Evolutionary conservation across 2,888 invertebrate genomes (phyloP).

Genomic region (Emmelina monodactyla): DNA sequence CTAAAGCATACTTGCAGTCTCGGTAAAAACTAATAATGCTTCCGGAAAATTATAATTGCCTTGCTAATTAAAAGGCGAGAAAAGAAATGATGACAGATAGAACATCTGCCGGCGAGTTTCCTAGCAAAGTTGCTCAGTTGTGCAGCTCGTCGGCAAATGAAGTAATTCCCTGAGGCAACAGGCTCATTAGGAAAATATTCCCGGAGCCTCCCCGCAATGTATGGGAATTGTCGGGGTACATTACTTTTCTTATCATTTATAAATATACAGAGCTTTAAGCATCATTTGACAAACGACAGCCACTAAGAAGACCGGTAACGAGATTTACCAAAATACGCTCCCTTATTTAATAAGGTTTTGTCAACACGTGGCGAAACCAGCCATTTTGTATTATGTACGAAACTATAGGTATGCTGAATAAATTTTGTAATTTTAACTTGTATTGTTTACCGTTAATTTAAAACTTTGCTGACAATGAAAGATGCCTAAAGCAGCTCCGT

Average conservation of each 20-base stretch:
- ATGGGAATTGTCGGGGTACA: slow-evolving; percentile 22
- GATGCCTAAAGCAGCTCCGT: background rate
- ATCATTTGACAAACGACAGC: too few species aligned
- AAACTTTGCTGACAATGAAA: background rate
- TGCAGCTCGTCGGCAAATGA: slow-evolving; percentile 45
- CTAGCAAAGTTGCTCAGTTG: slow-evolving; percentile 28
- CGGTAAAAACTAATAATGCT: too few species aligned
- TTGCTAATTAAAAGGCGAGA: slow-evolving; percentile 27
- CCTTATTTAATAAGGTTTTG: too few species aligned
- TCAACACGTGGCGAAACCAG: too few species aligned
- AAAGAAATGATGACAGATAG: slow-evolving; percentile 39
- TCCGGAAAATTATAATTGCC: slow-evolving; percentile 14
- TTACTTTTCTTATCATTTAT: slow-evolving; percentile 15
- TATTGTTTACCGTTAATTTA: too few species aligned
- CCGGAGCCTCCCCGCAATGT: slow-evolving; percentile 24
- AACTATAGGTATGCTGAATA: too few species aligned
- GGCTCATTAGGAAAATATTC: slow-evolving; percentile 42
- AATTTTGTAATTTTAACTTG: too few species aligned
- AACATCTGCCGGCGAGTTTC: slow-evolving; percentile 34
- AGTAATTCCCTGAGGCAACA: slow-evolving; percentile 42
- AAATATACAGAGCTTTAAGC: too few species aligned
- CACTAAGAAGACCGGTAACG: too few species aligned
- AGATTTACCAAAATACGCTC: too few species aligned
- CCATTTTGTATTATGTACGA: too few species aligned
- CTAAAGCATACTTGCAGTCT: too few species aligned